Percentiles rank a stretch among this genome's conserved stretches.
phyloP scores from a whole-genome alignment of 1,140 invertebrate species.

The Drosophila obscura region DNA sequence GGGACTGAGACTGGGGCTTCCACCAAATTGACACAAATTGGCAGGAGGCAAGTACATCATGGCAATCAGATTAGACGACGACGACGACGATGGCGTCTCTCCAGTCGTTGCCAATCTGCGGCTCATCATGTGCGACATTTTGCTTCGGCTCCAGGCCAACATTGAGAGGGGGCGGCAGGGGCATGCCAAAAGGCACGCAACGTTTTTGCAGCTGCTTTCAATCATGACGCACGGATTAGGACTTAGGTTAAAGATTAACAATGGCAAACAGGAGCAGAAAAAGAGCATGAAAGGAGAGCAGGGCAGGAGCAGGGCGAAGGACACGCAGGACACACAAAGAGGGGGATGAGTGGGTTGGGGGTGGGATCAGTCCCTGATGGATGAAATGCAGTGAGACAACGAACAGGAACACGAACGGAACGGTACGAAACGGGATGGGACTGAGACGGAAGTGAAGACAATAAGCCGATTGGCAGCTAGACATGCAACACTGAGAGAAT shows the following conservation, averaged over 20 bases:
- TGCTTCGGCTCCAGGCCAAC: not conserved
- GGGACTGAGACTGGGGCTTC: not conserved
- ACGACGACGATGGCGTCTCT: not conserved
- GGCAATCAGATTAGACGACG: slow-evolving; percentile 69
- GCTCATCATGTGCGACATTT: slow-evolving; percentile 56
- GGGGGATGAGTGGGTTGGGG: not conserved
- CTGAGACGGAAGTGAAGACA: slow-evolving; percentile 10
- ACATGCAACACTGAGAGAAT: not conserved
- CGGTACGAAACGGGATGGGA: slow-evolving; percentile 9
- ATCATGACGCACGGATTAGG: slow-evolving; percentile 80
- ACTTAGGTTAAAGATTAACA: slow-evolving; percentile 76
- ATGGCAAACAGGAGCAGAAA: slow-evolving; percentile 39
- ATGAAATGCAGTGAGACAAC: slow-evolving; percentile 17
- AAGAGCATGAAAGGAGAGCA: not conserved
- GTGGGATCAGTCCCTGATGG: slow-evolving; percentile 5
- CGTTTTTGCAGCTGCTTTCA: slow-evolving; percentile 70
- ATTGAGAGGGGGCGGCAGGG: too few relatives aligned
- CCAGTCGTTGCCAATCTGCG: slow-evolving; percentile 13
- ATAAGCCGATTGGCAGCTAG: slow-evolving; percentile 54
- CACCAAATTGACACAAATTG: slow-evolving; percentile 72
- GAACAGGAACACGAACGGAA: not conserved
- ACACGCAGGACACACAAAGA: not conserved
- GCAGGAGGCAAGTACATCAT: slow-evolving; percentile 58
- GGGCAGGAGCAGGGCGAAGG: not conserved
- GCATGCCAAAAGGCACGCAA: slow-evolving; percentile 34